phyloP scores from a whole-genome alignment of 2,113 vertebrate genomes.

The Ptilorrhoa leucosticta region DNA sequence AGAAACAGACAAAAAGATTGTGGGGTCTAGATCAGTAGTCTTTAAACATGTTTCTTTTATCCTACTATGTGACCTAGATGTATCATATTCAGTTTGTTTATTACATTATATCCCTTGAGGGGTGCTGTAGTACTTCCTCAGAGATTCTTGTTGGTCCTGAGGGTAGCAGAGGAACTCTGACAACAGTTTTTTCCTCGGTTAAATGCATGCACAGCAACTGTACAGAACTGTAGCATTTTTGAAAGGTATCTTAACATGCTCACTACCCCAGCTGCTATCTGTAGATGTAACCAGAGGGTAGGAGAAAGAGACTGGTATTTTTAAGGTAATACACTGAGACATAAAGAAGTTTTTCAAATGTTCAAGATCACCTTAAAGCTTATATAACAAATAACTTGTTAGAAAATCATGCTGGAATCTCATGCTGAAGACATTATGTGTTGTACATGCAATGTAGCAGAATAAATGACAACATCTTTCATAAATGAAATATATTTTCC shows the following conservation, averaged over 20 bases:
- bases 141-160: not conserved
- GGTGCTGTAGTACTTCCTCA: not conserved
- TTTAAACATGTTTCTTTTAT: not conserved
- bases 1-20: not conserved
- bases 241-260: not conserved
- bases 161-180: not conserved
- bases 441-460: not conserved
- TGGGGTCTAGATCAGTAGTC: not conserved
- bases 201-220: not conserved
- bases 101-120: not conserved
- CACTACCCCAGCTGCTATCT: not conserved
- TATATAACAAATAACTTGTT: not conserved
- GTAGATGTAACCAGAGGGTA: not conserved
- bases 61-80: not conserved
- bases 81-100: not conserved
- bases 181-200: not conserved
- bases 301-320: not conserved
- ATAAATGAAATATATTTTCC: constrained; percentile 41
- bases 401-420: not conserved
- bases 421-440: not conserved
- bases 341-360: not conserved
- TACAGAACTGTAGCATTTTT: not conserved
- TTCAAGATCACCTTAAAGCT: not conserved
- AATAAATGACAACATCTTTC: not conserved
- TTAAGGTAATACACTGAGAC: not conserved